Base-by-base conservation (phyloP, 2,888 invertebrate species). In the Orthosia gothica region DNA sequence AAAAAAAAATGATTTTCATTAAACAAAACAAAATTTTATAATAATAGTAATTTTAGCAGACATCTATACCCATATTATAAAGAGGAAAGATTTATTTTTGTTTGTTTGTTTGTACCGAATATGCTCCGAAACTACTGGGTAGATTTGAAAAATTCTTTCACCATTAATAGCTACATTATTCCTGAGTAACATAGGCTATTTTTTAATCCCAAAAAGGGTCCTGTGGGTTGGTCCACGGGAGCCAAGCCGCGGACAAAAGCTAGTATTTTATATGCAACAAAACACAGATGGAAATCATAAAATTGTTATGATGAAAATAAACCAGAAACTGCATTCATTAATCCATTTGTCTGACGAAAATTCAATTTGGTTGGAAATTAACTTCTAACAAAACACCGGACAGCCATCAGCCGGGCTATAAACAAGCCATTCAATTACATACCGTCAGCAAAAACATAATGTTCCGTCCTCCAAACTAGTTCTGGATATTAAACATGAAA, bases 401-500 rank as follows among this genome's bases (percentile, higher is more conserved):
- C 45, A 9, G 45, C 55, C 47, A 63, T 67, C 40, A 68, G 52
- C 7, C 45, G 23, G 61, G 50, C 70, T 55, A 68, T 61, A 70
- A 68, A 77, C 57, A 55, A 68, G 68, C 59, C 47, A 79, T 72
- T 64, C 61, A 85, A 83, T 87, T 75, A 81, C 0, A 59, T 52
- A 74, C 52, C 26, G 70, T 75, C 76, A 78, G 47, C 68, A 81
- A 74, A 83, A 83, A 86, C 75, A 81, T 74, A 80, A 77, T 74
- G 66, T 59, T 66, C 59, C 71, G 83, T 77, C 87, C 81, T 79
- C 76, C 62, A 76, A 79, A 83, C 81, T 76, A 78, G 83, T 83
- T 83, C 78, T 87, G 87, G 76, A 87, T 79, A 78, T 82, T 86
- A 81, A 87, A 83, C 81, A 77, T 75, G 71, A 75, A 80, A 70